A percentile compares a stretch with the other conserved stretches of the same genome.
Evolutionary conservation across 2,113 vertebrate species (phyloP).

Genomic region (Sinocyclocheilus anshuiensis): DNA sequence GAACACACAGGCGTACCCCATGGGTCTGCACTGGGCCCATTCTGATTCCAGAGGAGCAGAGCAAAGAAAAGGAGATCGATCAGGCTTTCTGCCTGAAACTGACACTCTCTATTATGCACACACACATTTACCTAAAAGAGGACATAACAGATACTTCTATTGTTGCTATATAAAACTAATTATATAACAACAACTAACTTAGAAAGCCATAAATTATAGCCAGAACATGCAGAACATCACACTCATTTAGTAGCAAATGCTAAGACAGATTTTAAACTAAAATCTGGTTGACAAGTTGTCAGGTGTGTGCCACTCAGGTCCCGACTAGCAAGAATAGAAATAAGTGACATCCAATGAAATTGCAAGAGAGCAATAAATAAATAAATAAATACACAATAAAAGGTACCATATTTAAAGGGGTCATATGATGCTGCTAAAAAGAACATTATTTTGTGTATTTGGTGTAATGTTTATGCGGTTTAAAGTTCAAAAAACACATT

Average conservation of each 20-base stretch:
- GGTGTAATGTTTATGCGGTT: too few species aligned
- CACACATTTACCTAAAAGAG: constrained; percentile 23
- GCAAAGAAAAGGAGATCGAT: constrained; percentile 63
- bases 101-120: constrained; percentile 31
- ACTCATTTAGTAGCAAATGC: not conserved
- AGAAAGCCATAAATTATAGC: not conserved
- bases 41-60: constrained; percentile 44
- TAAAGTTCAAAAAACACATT: too few species aligned
- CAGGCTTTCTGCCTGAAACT: constrained; percentile 47
- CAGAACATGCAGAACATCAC: not conserved
- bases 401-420: too few species aligned
- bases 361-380: not conserved
- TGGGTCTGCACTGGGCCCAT: constrained; percentile 47
- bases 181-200: not conserved
- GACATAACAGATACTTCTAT: not conserved
- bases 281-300: not conserved
- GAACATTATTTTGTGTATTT: too few species aligned
- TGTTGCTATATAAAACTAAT: not conserved
- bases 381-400: too few species aligned
- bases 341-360: not conserved
- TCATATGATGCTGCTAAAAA: too few species aligned
- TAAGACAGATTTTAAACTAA: not conserved
- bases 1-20: constrained; percentile 60
- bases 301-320: not conserved
- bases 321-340: not conserved